A percentile compares a stretch with the other conserved stretches of the same genome.
Evolutionary conservation across 1,140 invertebrate species (phyloP).

Genomic region (Lordiphosa clarofinis): DNA sequence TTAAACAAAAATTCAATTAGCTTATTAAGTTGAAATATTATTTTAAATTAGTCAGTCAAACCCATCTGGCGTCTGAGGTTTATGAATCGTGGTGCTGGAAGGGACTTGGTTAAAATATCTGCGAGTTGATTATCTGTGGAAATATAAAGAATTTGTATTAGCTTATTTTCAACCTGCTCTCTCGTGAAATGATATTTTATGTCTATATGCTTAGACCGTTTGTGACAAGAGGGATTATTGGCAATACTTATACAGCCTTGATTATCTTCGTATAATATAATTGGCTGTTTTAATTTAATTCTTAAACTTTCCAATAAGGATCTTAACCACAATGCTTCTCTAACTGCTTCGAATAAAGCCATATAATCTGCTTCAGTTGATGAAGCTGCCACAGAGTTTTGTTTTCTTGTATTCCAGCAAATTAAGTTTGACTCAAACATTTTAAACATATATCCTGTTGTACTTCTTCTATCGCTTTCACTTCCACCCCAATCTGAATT

Average conservation of each 20-base stretch:
- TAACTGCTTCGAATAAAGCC: constrained; percentile 3
- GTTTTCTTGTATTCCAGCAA: constrained; percentile 1
- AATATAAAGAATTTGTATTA: background rate
- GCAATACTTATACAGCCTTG: background rate
- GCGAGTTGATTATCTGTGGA: background rate
- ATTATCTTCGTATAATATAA: background rate
- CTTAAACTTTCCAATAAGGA: background rate
- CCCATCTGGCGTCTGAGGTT: background rate
- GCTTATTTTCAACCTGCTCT: too few species aligned
- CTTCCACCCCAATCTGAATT: constrained; percentile 3
- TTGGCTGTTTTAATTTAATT: constrained; percentile 1
- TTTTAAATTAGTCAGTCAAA: background rate
- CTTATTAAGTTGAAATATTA: background rate
- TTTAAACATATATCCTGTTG: constrained; percentile 2
- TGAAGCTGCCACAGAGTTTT: background rate
- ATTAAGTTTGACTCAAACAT: background rate
- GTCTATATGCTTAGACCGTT: too few species aligned
- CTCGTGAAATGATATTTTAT: too few species aligned
- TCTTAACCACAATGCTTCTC: constrained; percentile 2
- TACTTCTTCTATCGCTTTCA: constrained; percentile 3
- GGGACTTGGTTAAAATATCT: background rate
- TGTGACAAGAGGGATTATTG: too few species aligned
- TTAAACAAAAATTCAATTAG: background rate
- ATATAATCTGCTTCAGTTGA: constrained; percentile 2
- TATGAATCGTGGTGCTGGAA: background rate